Base-by-base conservation (phyloP, 2,797 vertebrate genomes). In the Linurgus olivaceus region DNA sequence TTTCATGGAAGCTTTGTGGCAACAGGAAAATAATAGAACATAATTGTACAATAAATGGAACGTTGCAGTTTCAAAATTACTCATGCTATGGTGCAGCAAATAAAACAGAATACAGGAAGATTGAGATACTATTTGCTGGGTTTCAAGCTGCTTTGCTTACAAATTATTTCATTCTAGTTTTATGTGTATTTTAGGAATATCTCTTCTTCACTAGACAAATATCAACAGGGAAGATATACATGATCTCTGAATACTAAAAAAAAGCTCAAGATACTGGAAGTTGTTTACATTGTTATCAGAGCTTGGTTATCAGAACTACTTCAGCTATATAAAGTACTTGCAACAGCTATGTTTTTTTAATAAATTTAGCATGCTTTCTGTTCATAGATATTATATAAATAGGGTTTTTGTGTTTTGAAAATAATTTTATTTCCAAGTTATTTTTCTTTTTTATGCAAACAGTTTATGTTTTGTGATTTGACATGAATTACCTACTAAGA, bases 31-130 rank as follows among this genome's bases (percentile, higher is more conserved):
- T 97, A 98, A 97, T 97, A 96, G 82, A 97, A 96, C 95, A 94
- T 98, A 98, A 98, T 97, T 98, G 97, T 97, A 88, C 96, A 96
- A 93, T 97, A 97, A 97, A 97, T 97, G 94, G 95, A 97, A 96
- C 84, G 88, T 91, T 94, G 91, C 94, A 81, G 93, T 95, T 96
- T 97, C 83, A 84, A 94, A 97, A 97, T 98, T 94, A 96, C 92
- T 93, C 74, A 73, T 86, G 93, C 92, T 94, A 91, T 59, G 87
- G 89, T 81, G 66, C 85, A 50, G 47, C 79, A 94, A 95, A 97
- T 95, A 90, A 95, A 97, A 91, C 95, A 88, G 86, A 96, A 92
- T 72, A 83, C 54, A 92, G 50, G 52, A 95, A 96, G 86, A 97
- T 31, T 89, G 93, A 93, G 73, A 90, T 88, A 91, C 51, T 94